Percentiles rank a stretch among this genome's conserved stretches.
Conservation (phyloP, 2,888 invertebrate species). For the Idaea biselata region DNA sequence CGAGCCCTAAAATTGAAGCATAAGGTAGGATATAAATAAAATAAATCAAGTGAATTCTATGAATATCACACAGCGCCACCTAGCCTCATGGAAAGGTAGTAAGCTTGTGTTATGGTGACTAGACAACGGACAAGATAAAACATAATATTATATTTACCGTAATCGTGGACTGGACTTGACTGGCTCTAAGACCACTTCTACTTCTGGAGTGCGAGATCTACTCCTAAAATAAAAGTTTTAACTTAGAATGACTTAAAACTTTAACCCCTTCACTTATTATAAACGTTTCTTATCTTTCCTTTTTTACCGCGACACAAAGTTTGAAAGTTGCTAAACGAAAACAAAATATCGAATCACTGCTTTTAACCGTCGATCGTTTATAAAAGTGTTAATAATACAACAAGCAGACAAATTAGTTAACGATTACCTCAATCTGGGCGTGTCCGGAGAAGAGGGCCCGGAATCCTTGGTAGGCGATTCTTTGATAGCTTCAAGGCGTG, state of each 20-base stretch:
- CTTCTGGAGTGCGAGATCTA: constrained; percentile 62
- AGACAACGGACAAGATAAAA: neutral
- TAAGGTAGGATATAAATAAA: constrained; percentile 5
- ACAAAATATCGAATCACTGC: too few relatives aligned
- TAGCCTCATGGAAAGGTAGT: too few relatives aligned
- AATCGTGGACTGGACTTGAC: constrained; percentile 46
- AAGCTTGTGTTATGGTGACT: too few relatives aligned
- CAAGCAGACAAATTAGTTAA: neutral
- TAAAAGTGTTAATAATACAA: too few relatives aligned
- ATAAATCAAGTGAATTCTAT: constrained; percentile 8
- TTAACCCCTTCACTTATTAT: neutral
- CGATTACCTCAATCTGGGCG: constrained; percentile 45
- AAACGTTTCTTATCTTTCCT: too few relatives aligned
- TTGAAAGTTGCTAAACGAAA: too few relatives aligned
- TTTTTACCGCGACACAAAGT: too few relatives aligned
- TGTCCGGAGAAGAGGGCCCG: constrained; percentile 33
- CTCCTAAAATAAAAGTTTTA: constrained; percentile 38
- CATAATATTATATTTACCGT: constrained; percentile 32
- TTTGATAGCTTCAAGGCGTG: constrained; percentile 52
- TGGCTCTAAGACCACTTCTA: constrained; percentile 43
- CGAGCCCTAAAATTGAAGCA: constrained; percentile 50
- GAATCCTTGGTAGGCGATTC: constrained; percentile 57
- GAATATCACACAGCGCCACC: neutral
- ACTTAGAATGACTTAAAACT: neutral
- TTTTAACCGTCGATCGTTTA: too few relatives aligned